Evolutionary conservation across 2,888 invertebrate genomes (phyloP), one percentile per base, ranked within the genome.

Genomic region (Cryptocephalus primarius): DNA sequence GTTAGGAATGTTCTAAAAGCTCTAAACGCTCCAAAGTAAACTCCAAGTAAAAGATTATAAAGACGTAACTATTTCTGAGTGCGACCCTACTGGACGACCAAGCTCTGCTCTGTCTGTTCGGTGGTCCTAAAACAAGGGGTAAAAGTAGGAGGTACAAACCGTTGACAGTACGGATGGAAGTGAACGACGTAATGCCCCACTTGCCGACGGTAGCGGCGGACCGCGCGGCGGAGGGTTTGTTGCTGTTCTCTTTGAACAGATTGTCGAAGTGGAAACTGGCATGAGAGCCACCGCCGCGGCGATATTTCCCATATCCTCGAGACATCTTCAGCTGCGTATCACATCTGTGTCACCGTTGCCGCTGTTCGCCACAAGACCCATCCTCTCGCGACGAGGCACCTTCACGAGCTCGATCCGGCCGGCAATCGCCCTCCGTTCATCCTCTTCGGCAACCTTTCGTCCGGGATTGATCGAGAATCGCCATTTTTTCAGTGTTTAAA

Each of bases 181-280:
- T 92, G 70, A 91, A 92, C 54, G 91, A 90, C 62, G 91, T 91
- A 69, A 89, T 88, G 57, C 92, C 92, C 91, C 92, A 93, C 76
- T 91, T 88, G 58, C 92, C 92, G 56, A 92, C 85, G 33, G 88
- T 89, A 53, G 91, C 92, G 56, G 91, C 87, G 32, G 91, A 90
- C 56, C 89, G 83, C 44, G 91, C 87, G 46, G 90, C 90, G 44
- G 88, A 83, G 8, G 91, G 91, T 61, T 86, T 84, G 68, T 89
- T 91, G 66, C 84, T 87, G 68, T 88, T 88, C 64, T 84, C 83
- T 67, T 87, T 75, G 59, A 80, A 75, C 51, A 78, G 67, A 60
- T 75, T 78, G 62, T 81, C 82, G 65, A 82, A 82, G 58, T 80
- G 79, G 54, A 81, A 78, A 63, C 76, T 79, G 43, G 78, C 69